These are phyloP conservation scores for Odontesthes bonariensis DNA, from an alignment of 2,113 vertebrate species.

Conservation along the genomic window DNA sequence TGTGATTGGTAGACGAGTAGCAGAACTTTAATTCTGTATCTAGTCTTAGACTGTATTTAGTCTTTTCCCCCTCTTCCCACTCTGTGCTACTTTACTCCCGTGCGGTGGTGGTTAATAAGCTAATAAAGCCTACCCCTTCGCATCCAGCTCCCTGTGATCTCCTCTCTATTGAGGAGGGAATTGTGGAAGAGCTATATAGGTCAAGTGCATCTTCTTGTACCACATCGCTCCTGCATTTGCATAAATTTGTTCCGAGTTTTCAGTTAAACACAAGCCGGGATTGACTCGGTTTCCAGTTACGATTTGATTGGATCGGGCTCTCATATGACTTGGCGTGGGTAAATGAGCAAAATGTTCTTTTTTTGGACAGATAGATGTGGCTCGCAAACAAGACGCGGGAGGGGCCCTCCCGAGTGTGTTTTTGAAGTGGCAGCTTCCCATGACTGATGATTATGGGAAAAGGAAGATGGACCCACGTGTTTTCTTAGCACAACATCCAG, in stretches of 20 bases:
- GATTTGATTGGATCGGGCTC: constrained; percentile 36
- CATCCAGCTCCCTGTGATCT: constrained; percentile 67
- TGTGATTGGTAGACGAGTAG: no score
- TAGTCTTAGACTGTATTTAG: no score
- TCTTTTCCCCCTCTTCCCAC: no score
- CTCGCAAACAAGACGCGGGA: constrained; percentile 20
- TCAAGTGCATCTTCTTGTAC: constrained; percentile 74
- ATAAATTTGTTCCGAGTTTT: constrained; percentile 62
- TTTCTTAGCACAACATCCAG: constrained; percentile 33
- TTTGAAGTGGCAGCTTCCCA: constrained; percentile 54
- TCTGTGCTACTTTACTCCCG: constrained; percentile 47
- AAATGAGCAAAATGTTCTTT: constrained; percentile 5
- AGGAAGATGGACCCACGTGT: constrained; percentile 13
- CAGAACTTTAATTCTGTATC: no score
- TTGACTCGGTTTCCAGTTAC: constrained; percentile 34
- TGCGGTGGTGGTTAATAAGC: constrained; percentile 45
- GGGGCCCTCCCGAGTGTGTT: constrained; percentile 55
- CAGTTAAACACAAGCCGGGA: constrained; percentile 12
- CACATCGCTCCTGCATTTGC: constrained; percentile 64
- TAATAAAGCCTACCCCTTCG: constrained; percentile 31
- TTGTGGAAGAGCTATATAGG: constrained; percentile 73
- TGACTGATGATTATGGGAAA: constrained; percentile 60
- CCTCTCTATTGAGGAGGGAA: constrained; percentile 59
- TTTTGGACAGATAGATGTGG: constrained; percentile 33
- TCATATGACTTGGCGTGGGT: background rate